phyloP scores from a whole-genome alignment of 2,113 vertebrate species.

The Calyptomena viridis region DNA sequence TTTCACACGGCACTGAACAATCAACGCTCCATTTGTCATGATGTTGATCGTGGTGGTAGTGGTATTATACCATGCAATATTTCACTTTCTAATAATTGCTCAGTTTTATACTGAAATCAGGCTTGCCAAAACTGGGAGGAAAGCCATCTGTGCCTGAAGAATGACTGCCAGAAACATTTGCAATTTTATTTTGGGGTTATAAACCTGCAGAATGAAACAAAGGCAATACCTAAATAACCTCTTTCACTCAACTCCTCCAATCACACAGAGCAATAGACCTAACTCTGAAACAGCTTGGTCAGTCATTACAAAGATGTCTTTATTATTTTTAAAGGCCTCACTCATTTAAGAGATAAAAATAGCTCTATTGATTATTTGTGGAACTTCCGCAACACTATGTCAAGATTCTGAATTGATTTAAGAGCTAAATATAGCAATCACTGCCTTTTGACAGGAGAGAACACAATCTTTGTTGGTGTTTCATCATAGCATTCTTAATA shows the following conservation, averaged over 20 bases:
- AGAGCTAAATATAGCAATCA: conserved; percentile 38
- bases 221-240: conserved; percentile 24
- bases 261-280: background rate
- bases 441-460: conserved; percentile 7
- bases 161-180: conserved; percentile 51
- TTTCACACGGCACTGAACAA: background rate
- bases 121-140: conserved; percentile 56
- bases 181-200: conserved; percentile 51
- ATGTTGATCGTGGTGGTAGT: conserved; percentile 10
- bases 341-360: conserved; percentile 24
- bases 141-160: conserved; percentile 43
- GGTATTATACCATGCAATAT: conserved; percentile 45
- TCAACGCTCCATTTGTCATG: conserved; percentile 9
- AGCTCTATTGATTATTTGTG: conserved; percentile 7
- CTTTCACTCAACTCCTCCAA: background rate
- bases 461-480: conserved; percentile 18
- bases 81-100: conserved; percentile 68
- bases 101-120: conserved; percentile 54
- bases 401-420: conserved; percentile 42
- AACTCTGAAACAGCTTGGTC: background rate
- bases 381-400: conserved; percentile 36
- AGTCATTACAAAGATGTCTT: conserved; percentile 32
- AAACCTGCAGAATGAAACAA: conserved; percentile 51
- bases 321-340: conserved; percentile 45
- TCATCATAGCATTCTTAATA: conserved; percentile 29